Percentiles rank a stretch among this genome's conserved stretches.
Evolutionary conservation across 1,140 invertebrate genomes (phyloP).

Genomic region (Metopolophium dirhodum): DNA sequence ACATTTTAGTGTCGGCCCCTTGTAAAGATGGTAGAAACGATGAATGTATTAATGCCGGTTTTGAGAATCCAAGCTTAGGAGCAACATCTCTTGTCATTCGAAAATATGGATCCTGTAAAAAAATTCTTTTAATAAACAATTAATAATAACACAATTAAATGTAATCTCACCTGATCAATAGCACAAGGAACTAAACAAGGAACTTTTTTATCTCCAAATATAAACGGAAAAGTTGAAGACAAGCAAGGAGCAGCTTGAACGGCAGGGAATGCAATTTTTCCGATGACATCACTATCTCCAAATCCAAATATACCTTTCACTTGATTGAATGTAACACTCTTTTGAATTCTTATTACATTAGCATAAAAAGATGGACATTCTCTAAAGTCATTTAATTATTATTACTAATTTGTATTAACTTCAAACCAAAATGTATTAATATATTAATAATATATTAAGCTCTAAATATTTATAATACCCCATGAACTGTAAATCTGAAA

Average conservation of each 20-base stretch:
- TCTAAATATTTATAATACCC: constrained; percentile 70
- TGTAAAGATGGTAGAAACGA: constrained; percentile 95
- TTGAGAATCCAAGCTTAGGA: constrained; percentile 83
- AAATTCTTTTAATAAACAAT: constrained; percentile 4
- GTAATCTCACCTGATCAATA: constrained; percentile 86
- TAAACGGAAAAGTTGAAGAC: constrained; percentile 93
- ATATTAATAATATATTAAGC: not conserved
- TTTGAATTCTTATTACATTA: constrained; percentile 90
- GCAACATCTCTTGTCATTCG: constrained; percentile 98
- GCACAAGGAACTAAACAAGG: constrained; percentile 97
- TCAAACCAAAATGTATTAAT: not conserved
- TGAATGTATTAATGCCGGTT: constrained; percentile 95
- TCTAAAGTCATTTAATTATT: constrained; percentile 64
- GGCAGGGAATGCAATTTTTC: constrained; percentile 96
- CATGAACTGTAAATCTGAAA: constrained; percentile 93
- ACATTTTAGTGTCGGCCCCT: constrained; percentile 98
- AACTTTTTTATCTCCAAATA: constrained; percentile 86
- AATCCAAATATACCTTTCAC: constrained; percentile 97
- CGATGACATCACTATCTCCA: constrained; percentile 92
- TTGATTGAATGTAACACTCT: constrained; percentile 95
- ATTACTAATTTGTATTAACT: not conserved
- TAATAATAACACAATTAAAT: not conserved
- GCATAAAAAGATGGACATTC: constrained; percentile 88
- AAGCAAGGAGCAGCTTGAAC: constrained; percentile 96
- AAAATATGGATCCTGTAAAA: constrained; percentile 90